Conservation (phyloP, 2,888 invertebrate species). For the Heliconius aoede region DNA sequence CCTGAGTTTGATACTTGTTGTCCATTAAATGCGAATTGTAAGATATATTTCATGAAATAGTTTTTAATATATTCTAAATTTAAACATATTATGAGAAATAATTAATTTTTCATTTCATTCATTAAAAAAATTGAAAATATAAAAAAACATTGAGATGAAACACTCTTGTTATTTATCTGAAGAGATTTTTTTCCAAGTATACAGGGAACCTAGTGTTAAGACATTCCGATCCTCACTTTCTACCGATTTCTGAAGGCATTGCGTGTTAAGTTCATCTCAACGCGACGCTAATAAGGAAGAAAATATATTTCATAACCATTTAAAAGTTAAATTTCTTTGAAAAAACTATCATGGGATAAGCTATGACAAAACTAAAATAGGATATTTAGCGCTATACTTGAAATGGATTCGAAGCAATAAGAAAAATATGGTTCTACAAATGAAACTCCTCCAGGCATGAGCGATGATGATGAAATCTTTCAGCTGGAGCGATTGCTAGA, state of each 20-base stretch:
- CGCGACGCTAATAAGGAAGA: background rate
- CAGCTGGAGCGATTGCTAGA: conserved; percentile 32
- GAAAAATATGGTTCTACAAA: conserved; percentile 54
- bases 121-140: no score
- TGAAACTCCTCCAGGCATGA: conserved; percentile 54
- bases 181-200: no score
- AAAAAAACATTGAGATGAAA: no score
- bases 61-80: background rate
- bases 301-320: background rate
- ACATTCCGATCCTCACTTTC: no score
- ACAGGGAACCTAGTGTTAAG: no score
- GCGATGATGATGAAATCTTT: conserved; percentile 49
- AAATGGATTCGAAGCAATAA: conserved; percentile 26
- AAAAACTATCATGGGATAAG: no score
- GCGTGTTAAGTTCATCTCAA: no score
- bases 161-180: no score
- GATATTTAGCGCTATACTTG: conserved; percentile 12
- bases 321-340: background rate
- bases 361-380: background rate
- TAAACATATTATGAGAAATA: no score
- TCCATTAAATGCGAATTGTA: conserved; percentile 13
- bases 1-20: conserved; percentile 33
- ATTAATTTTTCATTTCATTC: no score
- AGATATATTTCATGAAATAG: background rate
- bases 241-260: no score